Base-by-base conservation (phyloP, 1,140 invertebrate species). In the Lerema accius region DNA sequence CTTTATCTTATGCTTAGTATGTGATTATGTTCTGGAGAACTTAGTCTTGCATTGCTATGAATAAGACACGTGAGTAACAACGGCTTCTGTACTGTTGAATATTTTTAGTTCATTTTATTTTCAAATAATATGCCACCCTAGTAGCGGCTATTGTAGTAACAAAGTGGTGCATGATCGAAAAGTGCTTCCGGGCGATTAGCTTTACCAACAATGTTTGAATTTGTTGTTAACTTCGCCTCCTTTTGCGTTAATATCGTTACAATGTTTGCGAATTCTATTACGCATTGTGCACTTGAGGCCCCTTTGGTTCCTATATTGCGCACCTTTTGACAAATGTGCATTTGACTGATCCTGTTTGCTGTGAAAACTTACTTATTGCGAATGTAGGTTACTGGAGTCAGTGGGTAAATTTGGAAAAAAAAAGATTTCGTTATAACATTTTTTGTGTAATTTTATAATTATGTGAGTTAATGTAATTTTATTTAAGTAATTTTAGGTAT, bases 251-350 rank as follows among this genome's bases (percentile, higher is more conserved):
- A 90, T 86, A 85, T 74, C 66, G 82, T 84, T 87, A 87, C 79
- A 86, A 89, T 89, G 78, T 90, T 89, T 85, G 84, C 70, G 82
- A 86, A 85, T 88, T 87, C 78, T 89, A 89, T 89, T 87, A 89
- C 87, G 78, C 81, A 80, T 89, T 88, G 84, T 88, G 56, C 63
- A 71, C 62, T 79, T 78, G 68, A 78, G 66, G 53, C 72, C 55
- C 63, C 65, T 76, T 76, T 83, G 81, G 75, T 76, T 51, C 63
- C 62, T 71, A 73, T 84, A 59, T 59, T 80, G 76, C 78, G 66
- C 63, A 69, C 69, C 71, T 78, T 84, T 81, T 71, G 77, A 73
- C 76, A 59, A 82, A 86, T 79, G 81, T 80, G 43, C 65, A 50
- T 76, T 79, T 74, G 75, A 79, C 65, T 80, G 75, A 87, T 83